Conservation (phyloP, 2,113 vertebrate genomes). For the Platysteira castanea region DNA sequence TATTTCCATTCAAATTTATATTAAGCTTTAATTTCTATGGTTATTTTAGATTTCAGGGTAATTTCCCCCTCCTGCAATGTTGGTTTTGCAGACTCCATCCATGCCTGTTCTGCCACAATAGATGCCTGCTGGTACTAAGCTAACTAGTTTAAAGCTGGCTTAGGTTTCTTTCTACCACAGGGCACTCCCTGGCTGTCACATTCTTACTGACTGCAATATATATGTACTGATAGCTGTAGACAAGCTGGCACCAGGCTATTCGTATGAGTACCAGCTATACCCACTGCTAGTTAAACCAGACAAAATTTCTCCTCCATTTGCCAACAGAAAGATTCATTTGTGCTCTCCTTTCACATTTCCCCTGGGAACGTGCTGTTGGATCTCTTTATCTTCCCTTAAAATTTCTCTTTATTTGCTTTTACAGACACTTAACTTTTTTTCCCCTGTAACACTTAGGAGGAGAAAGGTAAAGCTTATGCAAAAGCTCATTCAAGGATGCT, state of each 20-base stretch:
- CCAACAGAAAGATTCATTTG: background rate
- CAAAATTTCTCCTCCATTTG: background rate
- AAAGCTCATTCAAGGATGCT: constrained; percentile 32
- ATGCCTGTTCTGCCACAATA: background rate
- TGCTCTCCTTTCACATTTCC: background rate
- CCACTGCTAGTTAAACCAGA: background rate
- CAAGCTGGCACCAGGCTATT: constrained; percentile 21
- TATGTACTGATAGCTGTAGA: constrained; percentile 32
- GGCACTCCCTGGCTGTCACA: constrained; percentile 24
- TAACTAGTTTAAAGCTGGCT: background rate
- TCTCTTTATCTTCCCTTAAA: constrained; percentile 15
- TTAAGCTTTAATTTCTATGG: background rate
- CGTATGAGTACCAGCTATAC: constrained; percentile 4
- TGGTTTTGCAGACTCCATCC: background rate
- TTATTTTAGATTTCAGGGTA: background rate
- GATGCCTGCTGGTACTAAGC: background rate
- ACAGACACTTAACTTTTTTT: constrained; percentile 17
- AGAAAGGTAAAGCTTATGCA: constrained; percentile 32
- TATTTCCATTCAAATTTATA: background rate
- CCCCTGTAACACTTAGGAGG: constrained; percentile 10
- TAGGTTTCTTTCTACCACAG: background rate
- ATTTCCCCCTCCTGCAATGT: background rate
- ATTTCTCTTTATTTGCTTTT: constrained; percentile 43
- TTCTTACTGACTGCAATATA: background rate
- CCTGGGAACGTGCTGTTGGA: background rate